Evolutionary conservation across 1,140 invertebrate genomes (phyloP).

Genomic region (Lasioglossum baleicum): DNA sequence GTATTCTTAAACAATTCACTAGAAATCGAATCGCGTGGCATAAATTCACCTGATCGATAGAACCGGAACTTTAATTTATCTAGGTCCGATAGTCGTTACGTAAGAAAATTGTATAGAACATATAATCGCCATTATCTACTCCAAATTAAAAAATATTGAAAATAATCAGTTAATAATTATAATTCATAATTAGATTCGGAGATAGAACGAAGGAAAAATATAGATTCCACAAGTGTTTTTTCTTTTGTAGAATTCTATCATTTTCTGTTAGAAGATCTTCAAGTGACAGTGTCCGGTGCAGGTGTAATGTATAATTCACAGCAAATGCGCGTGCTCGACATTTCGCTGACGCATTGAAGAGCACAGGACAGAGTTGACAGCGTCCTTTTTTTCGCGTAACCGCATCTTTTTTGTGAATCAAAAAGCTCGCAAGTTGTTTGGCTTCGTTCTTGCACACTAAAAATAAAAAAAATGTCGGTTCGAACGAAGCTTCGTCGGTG

Average conservation of each 20-base stretch:
- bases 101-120: slow-evolving; percentile 25
- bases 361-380: no score
- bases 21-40: background rate
- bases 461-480: background rate
- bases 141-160: background rate
- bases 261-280: background rate
- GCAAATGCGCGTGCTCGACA: background rate
- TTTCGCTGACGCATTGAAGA: background rate
- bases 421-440: background rate
- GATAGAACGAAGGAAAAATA: background rate
- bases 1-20: background rate
- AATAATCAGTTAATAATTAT: background rate
- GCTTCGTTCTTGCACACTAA: background rate
- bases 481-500: background rate
- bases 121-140: background rate
- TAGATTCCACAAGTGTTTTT: background rate
- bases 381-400: background rate
- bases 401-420: background rate
- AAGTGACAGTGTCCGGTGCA: background rate
- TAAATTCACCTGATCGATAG: slow-evolving; percentile 10
- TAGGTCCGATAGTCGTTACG: slow-evolving; percentile 25
- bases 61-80: slow-evolving; percentile 16
- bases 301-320: background rate
- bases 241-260: background rate
- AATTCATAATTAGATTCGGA: background rate